These are phyloP conservation scores for Sinella curviseta DNA, from an alignment of 1,140 invertebrate species.

Conservation along the genomic window DNA sequence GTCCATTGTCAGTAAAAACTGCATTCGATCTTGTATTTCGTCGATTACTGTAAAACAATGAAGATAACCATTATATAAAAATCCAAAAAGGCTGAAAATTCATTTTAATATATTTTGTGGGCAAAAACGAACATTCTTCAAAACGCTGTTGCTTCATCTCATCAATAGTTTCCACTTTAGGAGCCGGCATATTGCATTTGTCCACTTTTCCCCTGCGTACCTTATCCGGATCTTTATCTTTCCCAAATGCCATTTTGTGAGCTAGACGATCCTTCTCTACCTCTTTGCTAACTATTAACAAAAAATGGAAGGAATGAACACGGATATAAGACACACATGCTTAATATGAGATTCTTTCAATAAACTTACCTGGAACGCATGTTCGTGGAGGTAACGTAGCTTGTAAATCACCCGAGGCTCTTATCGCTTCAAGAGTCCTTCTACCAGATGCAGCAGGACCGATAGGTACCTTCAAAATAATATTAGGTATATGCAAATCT, in stretches of 20 bases:
- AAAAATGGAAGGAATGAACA: neutral
- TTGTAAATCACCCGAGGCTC: constrained; percentile 1
- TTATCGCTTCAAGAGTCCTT: constrained; percentile 13
- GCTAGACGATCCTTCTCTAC: constrained; percentile 9
- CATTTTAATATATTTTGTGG: neutral
- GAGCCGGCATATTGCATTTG: neutral
- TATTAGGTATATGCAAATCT: neutral
- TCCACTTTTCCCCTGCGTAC: neutral
- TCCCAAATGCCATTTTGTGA: constrained; percentile 15
- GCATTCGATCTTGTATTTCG: constrained; percentile 3
- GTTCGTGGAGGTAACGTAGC: neutral
- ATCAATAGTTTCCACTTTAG: neutral
- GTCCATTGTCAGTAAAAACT: neutral
- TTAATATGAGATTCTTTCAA: neutral
- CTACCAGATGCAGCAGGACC: neutral
- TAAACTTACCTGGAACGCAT: neutral
- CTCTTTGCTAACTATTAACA: neutral
- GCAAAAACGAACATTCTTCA: neutral
- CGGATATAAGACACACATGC: neutral
- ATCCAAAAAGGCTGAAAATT: neutral
- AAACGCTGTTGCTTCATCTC: neutral
- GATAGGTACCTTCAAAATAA: neutral
- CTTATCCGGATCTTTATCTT: neutral
- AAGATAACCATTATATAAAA: neutral
- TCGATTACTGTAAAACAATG: constrained; percentile 10